Percentiles rank a stretch among this genome's conserved stretches.
phyloP scores from a whole-genome alignment of 2,113 vertebrate genomes.

The Sylvilagus bachmani region DNA sequence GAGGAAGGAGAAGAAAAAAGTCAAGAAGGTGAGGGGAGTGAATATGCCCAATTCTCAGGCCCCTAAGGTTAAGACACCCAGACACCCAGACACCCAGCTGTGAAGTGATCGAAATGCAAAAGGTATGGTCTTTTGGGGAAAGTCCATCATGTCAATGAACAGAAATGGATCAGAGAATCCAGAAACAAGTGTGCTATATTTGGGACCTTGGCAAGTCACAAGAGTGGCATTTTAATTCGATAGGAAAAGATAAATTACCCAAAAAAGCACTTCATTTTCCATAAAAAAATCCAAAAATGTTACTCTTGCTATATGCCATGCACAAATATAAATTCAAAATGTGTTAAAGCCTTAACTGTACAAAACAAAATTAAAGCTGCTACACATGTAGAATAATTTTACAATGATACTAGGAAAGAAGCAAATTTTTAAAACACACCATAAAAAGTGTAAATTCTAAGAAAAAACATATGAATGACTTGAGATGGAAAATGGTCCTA shows the following conservation, averaged over 20 bases:
- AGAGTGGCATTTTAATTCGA: background rate
- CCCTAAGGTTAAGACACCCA: background rate
- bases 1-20: background rate
- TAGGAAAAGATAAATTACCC: background rate
- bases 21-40: background rate
- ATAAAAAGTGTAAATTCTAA: background rate
- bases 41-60: background rate
- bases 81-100: background rate
- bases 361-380: background rate
- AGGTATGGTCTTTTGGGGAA: background rate
- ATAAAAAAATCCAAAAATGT: constrained; percentile 2
- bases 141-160: background rate
- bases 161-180: background rate
- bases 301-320: background rate
- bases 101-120: background rate
- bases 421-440: background rate
- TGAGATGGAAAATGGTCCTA: background rate
- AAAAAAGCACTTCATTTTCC: constrained; percentile 4
- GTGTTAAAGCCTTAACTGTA: background rate
- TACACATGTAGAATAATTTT: background rate
- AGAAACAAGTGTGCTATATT: background rate
- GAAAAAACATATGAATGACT: background rate
- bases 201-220: background rate
- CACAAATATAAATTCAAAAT: background rate
- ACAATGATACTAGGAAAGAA: background rate